Percentiles rank a stretch among this genome's conserved stretches.
These are phyloP conservation scores for Sphenodon punctatus DNA, from an alignment of 2,797 vertebrate genomes.

Conservation along the genomic window DNA sequence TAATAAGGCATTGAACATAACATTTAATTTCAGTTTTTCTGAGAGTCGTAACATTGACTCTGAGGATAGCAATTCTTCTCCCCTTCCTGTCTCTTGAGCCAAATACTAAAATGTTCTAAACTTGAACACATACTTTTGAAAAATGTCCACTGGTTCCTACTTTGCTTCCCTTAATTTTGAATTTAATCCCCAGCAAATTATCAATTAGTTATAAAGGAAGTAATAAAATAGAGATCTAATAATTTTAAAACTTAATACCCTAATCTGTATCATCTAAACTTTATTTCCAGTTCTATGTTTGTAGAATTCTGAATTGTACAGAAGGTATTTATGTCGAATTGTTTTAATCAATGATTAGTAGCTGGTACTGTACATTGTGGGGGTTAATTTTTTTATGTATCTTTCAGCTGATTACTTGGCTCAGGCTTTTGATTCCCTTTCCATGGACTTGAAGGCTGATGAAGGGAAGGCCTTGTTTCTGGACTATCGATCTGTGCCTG, in stretches of 20 bases:
- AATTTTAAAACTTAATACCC: background rate
- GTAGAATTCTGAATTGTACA: background rate
- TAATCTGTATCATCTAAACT: background rate
- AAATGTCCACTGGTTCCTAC: background rate
- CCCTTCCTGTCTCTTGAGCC: background rate
- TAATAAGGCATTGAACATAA: background rate
- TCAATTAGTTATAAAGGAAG: background rate
- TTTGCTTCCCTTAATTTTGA: background rate
- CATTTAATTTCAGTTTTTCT: background rate
- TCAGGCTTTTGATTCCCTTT: conserved; percentile 82
- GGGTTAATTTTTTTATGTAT: conserved; percentile 33
- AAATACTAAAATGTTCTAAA: background rate
- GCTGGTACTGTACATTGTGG: background rate
- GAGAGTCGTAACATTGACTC: background rate
- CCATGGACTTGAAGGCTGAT: conserved; percentile 80
- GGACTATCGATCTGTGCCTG: conserved; percentile 79
- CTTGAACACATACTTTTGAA: background rate
- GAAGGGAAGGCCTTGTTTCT: conserved; percentile 86
- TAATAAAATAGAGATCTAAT: background rate
- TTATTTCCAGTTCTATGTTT: background rate
- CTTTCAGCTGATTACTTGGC: conserved; percentile 86
- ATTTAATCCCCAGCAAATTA: background rate
- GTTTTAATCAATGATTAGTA: background rate
- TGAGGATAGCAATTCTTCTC: too few species aligned
- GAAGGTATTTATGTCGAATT: background rate